Conservation (phyloP, 1,140 invertebrate genomes). For the Whitmania pigra region DNA sequence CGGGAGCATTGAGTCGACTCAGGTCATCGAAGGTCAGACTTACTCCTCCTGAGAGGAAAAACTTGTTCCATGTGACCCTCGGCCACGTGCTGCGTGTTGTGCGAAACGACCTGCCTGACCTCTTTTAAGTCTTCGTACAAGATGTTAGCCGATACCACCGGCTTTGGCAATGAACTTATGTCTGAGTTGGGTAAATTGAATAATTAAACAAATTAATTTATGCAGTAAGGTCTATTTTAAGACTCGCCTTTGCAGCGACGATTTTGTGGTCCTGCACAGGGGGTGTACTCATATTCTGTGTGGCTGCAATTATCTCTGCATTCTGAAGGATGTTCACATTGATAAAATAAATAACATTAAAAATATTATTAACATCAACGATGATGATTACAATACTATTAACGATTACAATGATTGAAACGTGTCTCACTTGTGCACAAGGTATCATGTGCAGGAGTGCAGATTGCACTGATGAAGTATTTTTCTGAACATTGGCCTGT, state of each 20-base stretch:
- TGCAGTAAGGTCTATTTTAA: background rate
- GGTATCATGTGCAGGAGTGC: constrained; percentile 15
- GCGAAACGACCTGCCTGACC: constrained; percentile 13
- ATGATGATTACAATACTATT: too few relatives aligned
- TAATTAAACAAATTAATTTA: background rate
- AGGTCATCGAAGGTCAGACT: background rate
- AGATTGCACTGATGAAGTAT: constrained; percentile 20
- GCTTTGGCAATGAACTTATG: constrained; percentile 14
- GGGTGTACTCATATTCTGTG: constrained; percentile 15
- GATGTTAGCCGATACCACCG: constrained; percentile 15
- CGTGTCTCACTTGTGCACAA: too few relatives aligned
- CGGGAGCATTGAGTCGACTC: too few relatives aligned
- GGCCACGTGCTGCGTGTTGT: constrained; percentile 12
- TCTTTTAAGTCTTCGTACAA: constrained; percentile 20
- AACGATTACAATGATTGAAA: too few relatives aligned
- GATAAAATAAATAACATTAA: background rate
- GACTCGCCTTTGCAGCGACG: constrained; percentile 19
- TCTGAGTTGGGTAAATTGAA: background rate
- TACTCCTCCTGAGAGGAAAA: background rate
- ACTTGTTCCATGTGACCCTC: background rate
- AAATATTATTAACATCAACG: background rate
- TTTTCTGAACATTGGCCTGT: constrained; percentile 10
- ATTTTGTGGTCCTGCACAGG: constrained; percentile 16
- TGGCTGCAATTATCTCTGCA: constrained; percentile 10
- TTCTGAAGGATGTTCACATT: background rate